Evolutionary conservation across 2,113 vertebrate genomes (phyloP).

Genomic region (Chrysemys picta): DNA sequence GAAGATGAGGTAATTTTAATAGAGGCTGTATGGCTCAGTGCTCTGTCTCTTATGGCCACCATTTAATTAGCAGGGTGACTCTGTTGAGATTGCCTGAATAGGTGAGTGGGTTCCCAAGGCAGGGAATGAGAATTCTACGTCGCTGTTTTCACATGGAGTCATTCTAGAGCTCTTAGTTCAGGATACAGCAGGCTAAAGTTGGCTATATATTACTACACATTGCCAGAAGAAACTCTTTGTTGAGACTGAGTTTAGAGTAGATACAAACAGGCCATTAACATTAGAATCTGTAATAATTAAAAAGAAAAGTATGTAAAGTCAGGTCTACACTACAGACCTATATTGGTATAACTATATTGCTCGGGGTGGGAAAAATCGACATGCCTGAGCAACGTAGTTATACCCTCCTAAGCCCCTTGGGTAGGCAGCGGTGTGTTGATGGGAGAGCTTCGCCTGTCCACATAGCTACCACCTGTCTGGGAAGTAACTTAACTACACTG

Average conservation of each 20-base stretch:
- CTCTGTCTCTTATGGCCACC: neutral
- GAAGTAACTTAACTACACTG: neutral
- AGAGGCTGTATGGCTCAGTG: neutral
- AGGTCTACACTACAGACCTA: neutral
- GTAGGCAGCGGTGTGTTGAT: neutral
- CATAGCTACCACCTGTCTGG: neutral
- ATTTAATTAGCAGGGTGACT: neutral
- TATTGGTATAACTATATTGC: neutral
- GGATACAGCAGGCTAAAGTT: neutral
- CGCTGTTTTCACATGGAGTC: neutral
- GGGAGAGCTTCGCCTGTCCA: neutral
- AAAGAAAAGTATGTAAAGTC: neutral
- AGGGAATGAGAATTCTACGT: neutral
- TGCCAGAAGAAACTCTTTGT: neutral
- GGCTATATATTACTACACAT: neutral
- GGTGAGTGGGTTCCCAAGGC: neutral
- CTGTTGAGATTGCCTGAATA: neutral
- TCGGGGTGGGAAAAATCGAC: neutral
- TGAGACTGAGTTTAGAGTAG: neutral
- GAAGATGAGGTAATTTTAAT: neutral
- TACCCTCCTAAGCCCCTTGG: neutral
- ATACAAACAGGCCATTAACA: neutral
- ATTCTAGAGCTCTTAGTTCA: neutral
- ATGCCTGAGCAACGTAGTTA: neutral
- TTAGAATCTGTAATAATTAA: neutral